A percentile compares a stretch with the other conserved stretches of the same genome.
Conservation (phyloP, 2,797 vertebrate genomes). For the Dicrostonyx torquatus region DNA sequence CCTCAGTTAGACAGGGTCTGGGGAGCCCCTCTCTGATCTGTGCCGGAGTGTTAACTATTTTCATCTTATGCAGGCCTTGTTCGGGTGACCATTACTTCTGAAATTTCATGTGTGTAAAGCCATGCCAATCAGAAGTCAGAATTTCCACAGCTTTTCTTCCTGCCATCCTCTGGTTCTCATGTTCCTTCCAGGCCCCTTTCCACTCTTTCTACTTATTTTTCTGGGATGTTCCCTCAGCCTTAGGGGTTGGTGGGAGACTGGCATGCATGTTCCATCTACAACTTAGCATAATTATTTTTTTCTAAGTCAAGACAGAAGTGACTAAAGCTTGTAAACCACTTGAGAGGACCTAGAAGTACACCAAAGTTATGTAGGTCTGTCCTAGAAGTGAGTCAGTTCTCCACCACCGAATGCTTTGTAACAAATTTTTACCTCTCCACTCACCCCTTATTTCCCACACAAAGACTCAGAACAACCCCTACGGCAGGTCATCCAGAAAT, state of each 20-base stretch:
- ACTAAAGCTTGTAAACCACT: neutral
- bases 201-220: neutral
- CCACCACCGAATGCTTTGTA: accelerated
- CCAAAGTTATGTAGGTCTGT: neutral
- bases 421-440: neutral
- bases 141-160: neutral
- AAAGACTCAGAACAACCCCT: neutral
- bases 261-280: neutral
- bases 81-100: neutral
- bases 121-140: neutral
- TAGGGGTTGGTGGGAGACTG: neutral
- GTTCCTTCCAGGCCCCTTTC: neutral
- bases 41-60: neutral
- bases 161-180: neutral
- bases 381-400: neutral
- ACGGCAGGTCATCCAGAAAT: neutral
- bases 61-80: neutral
- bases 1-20: neutral
- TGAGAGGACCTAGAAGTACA: neutral
- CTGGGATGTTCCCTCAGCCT: neutral
- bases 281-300: neutral
- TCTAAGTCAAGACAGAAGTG: neutral
- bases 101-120: neutral
- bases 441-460: neutral
- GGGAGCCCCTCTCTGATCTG: neutral